These are phyloP conservation scores for Anthophora plumipes DNA, from an alignment of 2,888 invertebrate genomes.

Conservation along the genomic window DNA sequence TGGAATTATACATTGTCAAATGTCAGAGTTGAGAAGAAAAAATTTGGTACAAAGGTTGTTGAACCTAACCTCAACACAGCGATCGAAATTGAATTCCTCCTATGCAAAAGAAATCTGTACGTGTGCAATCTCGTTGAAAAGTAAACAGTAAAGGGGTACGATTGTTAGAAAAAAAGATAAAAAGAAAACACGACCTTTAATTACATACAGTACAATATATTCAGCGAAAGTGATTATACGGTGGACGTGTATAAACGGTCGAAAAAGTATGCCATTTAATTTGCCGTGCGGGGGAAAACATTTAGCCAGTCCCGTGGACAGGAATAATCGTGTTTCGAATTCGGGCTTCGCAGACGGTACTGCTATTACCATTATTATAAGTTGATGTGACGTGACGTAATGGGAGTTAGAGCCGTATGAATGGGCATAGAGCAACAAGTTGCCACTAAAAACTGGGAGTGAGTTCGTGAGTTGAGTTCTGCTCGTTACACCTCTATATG, in stretches of 20 bases:
- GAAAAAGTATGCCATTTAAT: constrained; percentile 59
- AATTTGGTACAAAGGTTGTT: not conserved
- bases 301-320: constrained; percentile 59
- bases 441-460: constrained; percentile 85
- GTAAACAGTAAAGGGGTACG: not conserved
- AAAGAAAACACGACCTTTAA: not conserved
- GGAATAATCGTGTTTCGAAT: constrained; percentile 80
- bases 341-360: constrained; percentile 71
- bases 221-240: not conserved
- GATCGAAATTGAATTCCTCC: not conserved
- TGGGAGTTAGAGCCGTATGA: constrained; percentile 85
- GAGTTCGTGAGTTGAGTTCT: constrained; percentile 85
- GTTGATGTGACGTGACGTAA: constrained; percentile 85
- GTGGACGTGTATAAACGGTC: not conserved
- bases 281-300: constrained; percentile 54
- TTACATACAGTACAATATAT: not conserved
- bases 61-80: not conserved
- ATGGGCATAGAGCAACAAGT: constrained; percentile 85
- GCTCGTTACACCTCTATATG: constrained; percentile 85
- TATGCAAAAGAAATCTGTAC: no score
- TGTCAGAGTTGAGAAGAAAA: fast-evolving
- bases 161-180: not conserved
- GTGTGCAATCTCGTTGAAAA: no score
- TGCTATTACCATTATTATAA: constrained; percentile 84
- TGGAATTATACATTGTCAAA: not conserved